Evolutionary conservation across 30 jellyfish, hydroid and myxozoan species (phyloP).

Genomic region (Sanderia malayensis): DNA sequence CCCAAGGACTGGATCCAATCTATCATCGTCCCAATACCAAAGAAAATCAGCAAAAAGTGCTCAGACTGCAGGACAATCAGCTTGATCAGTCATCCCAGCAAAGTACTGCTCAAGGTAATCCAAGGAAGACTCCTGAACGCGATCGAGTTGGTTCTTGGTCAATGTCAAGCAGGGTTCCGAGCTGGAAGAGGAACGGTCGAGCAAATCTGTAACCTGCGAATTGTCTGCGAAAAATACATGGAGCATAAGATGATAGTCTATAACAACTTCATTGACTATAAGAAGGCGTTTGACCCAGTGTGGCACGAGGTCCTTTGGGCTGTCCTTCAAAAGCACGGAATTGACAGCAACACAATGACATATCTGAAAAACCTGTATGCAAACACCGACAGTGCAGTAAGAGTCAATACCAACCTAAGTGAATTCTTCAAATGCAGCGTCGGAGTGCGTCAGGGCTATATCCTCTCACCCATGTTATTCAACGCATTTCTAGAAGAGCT

Average conservation of each 20-base stretch:
- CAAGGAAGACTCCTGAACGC: too few species aligned
- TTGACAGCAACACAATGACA: not conserved
- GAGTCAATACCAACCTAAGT: too few species aligned
- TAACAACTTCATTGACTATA: slow-evolving; percentile 2
- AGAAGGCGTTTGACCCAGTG: slow-evolving; percentile 4
- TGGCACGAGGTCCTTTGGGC: slow-evolving; percentile 3
- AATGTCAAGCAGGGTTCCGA: slow-evolving; percentile 1
- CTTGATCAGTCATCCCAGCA: too few species aligned
- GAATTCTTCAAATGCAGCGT: not conserved
- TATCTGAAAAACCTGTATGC: not conserved
- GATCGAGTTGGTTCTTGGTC: too few species aligned
- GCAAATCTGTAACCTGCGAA: slow-evolving; percentile 7
- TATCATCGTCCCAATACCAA: too few species aligned
- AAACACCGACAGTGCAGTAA: not conserved
- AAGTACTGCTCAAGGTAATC: too few species aligned
- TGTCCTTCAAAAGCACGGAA: not conserved
- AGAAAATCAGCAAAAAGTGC: too few species aligned
- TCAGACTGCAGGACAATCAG: too few species aligned
- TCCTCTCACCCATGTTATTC: not conserved
- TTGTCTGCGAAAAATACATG: too few species aligned
- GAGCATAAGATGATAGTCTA: too few species aligned
- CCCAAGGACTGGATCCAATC: too few species aligned
- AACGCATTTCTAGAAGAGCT: not conserved
- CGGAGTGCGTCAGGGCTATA: slow-evolving; percentile 4
- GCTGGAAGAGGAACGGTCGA: not conserved